Evolutionary conservation across 2,888 invertebrate species (phyloP).

Genomic region (Cylindroiulus punctatus): DNA sequence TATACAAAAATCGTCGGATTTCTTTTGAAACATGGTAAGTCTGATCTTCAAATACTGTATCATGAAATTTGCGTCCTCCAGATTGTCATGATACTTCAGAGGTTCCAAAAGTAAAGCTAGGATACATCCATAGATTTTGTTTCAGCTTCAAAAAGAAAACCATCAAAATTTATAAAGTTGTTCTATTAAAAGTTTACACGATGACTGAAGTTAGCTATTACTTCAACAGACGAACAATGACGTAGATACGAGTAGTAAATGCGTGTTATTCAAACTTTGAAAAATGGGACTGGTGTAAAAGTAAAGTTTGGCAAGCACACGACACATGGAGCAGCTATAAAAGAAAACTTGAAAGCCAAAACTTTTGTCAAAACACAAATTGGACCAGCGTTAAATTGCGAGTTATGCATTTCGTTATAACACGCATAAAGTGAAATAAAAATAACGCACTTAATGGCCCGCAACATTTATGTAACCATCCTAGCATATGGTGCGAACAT

Average conservation of each 20-base stretch:
- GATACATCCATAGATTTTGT: no score
- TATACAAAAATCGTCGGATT: no score
- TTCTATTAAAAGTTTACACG: no score
- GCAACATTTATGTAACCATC: conserved; percentile 18
- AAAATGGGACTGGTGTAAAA: background rate
- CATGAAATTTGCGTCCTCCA: no score
- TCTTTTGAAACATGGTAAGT: no score
- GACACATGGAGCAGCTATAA: background rate
- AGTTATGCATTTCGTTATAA: background rate
- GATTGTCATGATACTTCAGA: no score
- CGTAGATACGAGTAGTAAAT: background rate
- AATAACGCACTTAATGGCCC: background rate
- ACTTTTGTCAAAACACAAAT: background rate
- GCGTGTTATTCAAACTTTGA: background rate
- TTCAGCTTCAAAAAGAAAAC: no score
- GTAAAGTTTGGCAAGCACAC: background rate
- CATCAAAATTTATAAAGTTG: no score
- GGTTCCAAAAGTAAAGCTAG: no score
- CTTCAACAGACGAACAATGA: no score
- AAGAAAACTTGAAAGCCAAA: background rate
- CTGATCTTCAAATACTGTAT: no score
- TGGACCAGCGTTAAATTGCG: background rate
- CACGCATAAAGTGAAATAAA: background rate
- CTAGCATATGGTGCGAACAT: background rate
- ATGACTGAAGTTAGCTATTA: no score